Evolutionary conservation across 2,797 vertebrate species (phyloP), one percentile per base, ranked within the genome.

Genomic region (Parotocinclus haroldoi): DNA sequence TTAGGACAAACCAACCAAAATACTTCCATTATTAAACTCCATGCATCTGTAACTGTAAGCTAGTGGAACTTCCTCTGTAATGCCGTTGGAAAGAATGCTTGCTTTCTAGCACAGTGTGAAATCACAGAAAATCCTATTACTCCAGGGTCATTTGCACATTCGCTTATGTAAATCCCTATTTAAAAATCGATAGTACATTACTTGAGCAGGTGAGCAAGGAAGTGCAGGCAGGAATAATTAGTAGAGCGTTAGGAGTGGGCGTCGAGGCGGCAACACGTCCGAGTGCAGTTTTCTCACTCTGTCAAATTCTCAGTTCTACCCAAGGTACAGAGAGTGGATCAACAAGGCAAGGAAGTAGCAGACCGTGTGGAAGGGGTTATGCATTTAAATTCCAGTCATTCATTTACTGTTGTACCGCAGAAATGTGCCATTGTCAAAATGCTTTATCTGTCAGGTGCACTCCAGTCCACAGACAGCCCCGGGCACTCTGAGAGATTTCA

Each of bases 351-450:
- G 39, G 46, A 68, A 18, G 38, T 61, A 73, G 64, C 17, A 62
- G 68, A 40, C 54, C 62, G 38, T 36, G 48, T 62, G 55, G 54
- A 79, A 67, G 55, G 80, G 68, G 78, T 76, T 77, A 73, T 69
- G 46, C 75, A 86, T 85, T 82, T 87, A 86, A 81, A 85, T 89
- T 90, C 86, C 63, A 81, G 76, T 83, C 49, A 84, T 89, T 89
- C 86, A 66, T 54, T 81, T 79, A 72, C 78, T 85, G 81, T 83
- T 83, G 79, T 81, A 80, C 75, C 85, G 76, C 82, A 89, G 83
- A 80, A 84, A 81, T 87, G 83, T 86, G 83, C 91, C 86, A 86
- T 86, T 89, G 85, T 91, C 88, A 91, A 81, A 74, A 83, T 74
- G 77, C 75, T 85, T 90, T 87, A 87, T 90, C 83, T 87, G 83